Conservation (phyloP, 2,797 vertebrate species). For the Florisuga fusca region DNA sequence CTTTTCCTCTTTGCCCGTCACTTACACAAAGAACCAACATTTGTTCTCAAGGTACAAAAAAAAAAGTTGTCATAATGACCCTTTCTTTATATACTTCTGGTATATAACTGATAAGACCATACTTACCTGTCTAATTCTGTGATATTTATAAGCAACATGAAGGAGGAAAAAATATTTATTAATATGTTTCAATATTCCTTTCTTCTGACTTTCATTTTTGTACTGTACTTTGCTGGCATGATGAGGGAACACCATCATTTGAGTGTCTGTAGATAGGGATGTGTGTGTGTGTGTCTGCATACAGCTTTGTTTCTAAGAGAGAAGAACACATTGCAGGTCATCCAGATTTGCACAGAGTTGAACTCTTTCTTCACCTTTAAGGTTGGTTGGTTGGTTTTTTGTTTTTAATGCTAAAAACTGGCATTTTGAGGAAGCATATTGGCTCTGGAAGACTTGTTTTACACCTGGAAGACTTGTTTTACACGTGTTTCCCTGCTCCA, state of each 20-base stretch:
- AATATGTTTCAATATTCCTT: background rate
- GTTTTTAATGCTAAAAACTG: background rate
- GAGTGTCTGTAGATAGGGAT: background rate
- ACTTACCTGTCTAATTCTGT: background rate
- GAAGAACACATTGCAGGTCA: background rate
- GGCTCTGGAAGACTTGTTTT: background rate
- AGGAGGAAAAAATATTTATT: background rate
- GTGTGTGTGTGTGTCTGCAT: background rate
- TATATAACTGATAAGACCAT: background rate
- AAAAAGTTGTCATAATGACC: background rate
- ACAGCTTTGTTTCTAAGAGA: background rate
- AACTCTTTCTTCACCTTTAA: background rate
- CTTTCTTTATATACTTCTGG: background rate
- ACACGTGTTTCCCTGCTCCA: background rate
- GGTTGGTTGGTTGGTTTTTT: background rate
- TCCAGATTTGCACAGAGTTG: background rate
- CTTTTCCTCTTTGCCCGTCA: background rate
- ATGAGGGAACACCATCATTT: background rate
- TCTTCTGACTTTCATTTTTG: conserved; percentile 1
- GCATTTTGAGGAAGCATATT: conserved; percentile 3
- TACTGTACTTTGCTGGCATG: background rate
- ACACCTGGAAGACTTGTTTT: background rate
- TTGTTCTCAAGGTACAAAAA: background rate
- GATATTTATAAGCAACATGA: background rate
- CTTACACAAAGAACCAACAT: background rate